Evolutionary conservation across 2,113 vertebrate species (phyloP), one percentile per base, ranked within the genome.

Genomic region (Burhinus bistriatus): DNA sequence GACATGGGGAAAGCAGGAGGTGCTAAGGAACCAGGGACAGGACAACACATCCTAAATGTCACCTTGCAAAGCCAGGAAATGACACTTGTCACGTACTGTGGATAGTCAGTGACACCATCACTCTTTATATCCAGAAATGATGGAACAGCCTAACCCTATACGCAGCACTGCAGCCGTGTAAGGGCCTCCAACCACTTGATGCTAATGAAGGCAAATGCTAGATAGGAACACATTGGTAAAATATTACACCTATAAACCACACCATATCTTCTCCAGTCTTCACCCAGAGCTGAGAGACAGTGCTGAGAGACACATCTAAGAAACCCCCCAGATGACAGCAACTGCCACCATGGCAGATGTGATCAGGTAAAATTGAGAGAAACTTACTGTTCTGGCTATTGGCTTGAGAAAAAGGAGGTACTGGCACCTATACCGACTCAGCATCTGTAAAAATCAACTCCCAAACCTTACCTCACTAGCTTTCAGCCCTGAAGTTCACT

Each of bases 131-230:
- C 5, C 42, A 62, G 47, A 55, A 80, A 62, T 8, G 22, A 62
- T 1, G 0, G 54, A 72, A 36, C 7, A 88, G 45, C 32, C 79
- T 66, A 70, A 65, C 0, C 0, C 2, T 0, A 2, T 18, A 52
- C 9, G 55, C 38, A 27, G 34, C 4, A 25, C 14, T 61, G 36
- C 20, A 78, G 52, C 47, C 1, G 0, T 6, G 7, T 25, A 44
- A 77, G 1, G 9, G 8, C n/a, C 91, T 90, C 47, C 47, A 78
- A 40, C 11, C 47, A 68, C 69, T 55, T 58, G 22, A 27, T 5
- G 15, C 13, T 59, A 69, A 68, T 3, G 14, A 93, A 70, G 30
- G 52, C 32, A 76, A 93, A 5, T 5, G 12, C 47, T 68, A 86
- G 30, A 57, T 3, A 38, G 40, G n/a, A 78, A 69, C 49, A 44